These are phyloP conservation scores for Thera obeliscata DNA, from an alignment of 2,888 invertebrate genomes.

Conservation along the genomic window DNA sequence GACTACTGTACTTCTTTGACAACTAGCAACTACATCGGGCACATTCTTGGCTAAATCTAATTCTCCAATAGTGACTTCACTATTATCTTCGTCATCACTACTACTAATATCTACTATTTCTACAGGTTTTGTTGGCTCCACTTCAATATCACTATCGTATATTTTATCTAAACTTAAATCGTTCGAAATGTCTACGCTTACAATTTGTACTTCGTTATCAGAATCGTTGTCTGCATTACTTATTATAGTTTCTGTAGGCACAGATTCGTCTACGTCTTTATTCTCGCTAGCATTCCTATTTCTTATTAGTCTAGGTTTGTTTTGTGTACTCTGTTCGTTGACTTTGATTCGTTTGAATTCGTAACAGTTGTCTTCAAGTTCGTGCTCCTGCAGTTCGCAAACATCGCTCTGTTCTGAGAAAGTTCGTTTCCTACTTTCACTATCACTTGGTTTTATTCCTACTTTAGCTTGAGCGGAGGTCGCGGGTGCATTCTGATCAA, in stretches of 20 bases:
- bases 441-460: slow-evolving; percentile 57
- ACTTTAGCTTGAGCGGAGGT: slow-evolving; percentile 50
- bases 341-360: slow-evolving; percentile 76
- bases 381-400: slow-evolving; percentile 67
- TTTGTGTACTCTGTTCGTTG: slow-evolving; percentile 54
- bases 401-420: slow-evolving; percentile 71
- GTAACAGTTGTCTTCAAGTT: slow-evolving; percentile 71
- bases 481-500: slow-evolving; percentile 58
- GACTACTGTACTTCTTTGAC: slow-evolving; percentile 55
- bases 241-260: slow-evolving; percentile 48
- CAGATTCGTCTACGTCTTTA: slow-evolving; percentile 46
- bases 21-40: slow-evolving; percentile 78
- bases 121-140: slow-evolving; percentile 59
- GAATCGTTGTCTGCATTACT: slow-evolving; percentile 64
- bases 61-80: slow-evolving; percentile 50
- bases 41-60: slow-evolving; percentile 65
- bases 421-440: slow-evolving; percentile 67
- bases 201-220: slow-evolving; percentile 74
- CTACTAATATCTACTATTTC: slow-evolving; percentile 68
- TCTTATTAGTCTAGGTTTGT: slow-evolving; percentile 70
- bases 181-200: slow-evolving; percentile 61
- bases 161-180: slow-evolving; percentile 54
- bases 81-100: slow-evolving; percentile 68
- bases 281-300: slow-evolving; percentile 58
- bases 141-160: slow-evolving; percentile 65